Conservation (phyloP, 1,140 invertebrate species). For the Ericerus pela region DNA sequence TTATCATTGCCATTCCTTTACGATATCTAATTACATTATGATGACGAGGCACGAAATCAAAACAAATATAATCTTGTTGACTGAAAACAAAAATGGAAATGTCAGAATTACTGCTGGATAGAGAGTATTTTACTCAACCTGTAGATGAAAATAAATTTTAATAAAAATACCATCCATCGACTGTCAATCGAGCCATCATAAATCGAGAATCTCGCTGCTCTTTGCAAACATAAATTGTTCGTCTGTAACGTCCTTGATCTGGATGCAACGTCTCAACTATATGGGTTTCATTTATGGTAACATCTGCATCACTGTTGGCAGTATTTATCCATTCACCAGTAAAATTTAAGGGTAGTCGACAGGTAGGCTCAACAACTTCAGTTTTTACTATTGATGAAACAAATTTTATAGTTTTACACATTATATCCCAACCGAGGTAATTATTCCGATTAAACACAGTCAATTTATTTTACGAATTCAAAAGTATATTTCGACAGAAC, state of each 20-base stretch:
- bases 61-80: slow-evolving; percentile 94
- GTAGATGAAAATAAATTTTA: neutral
- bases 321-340: slow-evolving; percentile 92
- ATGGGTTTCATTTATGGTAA: slow-evolving; percentile 87
- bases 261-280: slow-evolving; percentile 90
- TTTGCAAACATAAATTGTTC: slow-evolving; percentile 87
- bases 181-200: slow-evolving; percentile 89
- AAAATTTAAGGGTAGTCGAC: slow-evolving; percentile 83
- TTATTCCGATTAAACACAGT: no score
- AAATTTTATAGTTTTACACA: slow-evolving; percentile 17
- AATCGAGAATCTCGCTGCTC: slow-evolving; percentile 64
- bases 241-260: slow-evolving; percentile 69
- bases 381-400: slow-evolving; percentile 44
- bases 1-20: slow-evolving; percentile 76
- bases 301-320: slow-evolving; percentile 86
- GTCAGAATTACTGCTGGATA: neutral
- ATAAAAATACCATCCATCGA: slow-evolving; percentile 70
- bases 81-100: slow-evolving; percentile 39
- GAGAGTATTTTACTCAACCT: no score
- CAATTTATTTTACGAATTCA: no score
- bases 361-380: slow-evolving; percentile 77
- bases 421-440: no score
- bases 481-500: no score
- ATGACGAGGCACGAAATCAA: slow-evolving; percentile 88
- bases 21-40: slow-evolving; percentile 90